Base-by-base conservation (phyloP, 2,797 vertebrate genomes). In the Alcedo quadribrachys region DNA sequence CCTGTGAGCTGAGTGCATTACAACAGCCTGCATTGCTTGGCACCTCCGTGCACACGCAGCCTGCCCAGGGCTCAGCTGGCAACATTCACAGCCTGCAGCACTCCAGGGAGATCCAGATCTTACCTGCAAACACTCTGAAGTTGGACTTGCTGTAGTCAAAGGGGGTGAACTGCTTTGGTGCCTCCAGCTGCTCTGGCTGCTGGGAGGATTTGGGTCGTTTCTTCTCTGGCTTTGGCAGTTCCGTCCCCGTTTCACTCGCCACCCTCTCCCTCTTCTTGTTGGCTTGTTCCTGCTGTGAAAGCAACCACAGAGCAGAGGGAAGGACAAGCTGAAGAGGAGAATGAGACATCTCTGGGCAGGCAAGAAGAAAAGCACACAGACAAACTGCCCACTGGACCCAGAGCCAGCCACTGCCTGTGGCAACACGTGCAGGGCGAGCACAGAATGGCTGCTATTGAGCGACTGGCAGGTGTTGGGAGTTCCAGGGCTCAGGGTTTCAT, bases 101-200 rank as follows among this genome's bases (percentile, higher is more conserved):
- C 53, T 40, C 17, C 0, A 54, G 37, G 48, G 71, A 85, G 43
- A 46, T 45, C 28, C 33, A 43, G 7, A 69, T 80, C 97, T 95
- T 96, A 99, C 99, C 99, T 46, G 98, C 97, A 95, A 99, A 99
- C 80, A 98, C 97, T 95, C 98, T 98, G 90, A 99, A 98, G 95
- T 98, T 97, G 11, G 99, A 98, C 90, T 98, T 98, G 96, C 98
- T 99, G 97, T 99, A 99, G 97, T 99, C 98, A 6, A 98, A 99
- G 12, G 99, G 98, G 13, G 97, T 98, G 68, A 99, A 99, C 58
- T 77, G 91, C 20, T 96, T 97, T 0, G 96, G 69, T 1, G 95
- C 46, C 21, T 97, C 96, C 3, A 95, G 79, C 73, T 97, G 97
- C 62, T 97, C 95, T 4, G 97, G 60, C 62, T 96, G 94, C 89